Base-by-base conservation (phyloP, 2,113 vertebrate species). In the Saimiri boliviensis region DNA sequence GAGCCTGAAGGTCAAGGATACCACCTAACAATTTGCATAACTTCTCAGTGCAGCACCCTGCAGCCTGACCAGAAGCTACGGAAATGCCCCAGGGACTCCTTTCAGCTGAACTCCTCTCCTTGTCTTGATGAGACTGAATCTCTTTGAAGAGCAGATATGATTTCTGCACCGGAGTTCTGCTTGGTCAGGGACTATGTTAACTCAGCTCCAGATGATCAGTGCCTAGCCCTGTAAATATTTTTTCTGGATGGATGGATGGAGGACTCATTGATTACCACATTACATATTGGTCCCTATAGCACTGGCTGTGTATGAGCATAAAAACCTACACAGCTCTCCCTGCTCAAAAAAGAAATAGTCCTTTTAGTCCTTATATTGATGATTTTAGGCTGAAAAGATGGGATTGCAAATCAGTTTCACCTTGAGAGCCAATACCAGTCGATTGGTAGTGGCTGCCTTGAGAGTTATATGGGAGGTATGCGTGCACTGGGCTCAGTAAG, bases 1-100 rank as follows among this genome's bases (percentile, higher is more conserved):
- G 82, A 79, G 58, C 89, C 95, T 70, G 89, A 97, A 96, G 93
- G 89, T 93, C 94, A 90, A 91, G 84, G 83, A 95, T 32, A 90
- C 49, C 70, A 58, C 49, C 47, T 58, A 42, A 76, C 45, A 66
- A 42, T 88, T 1, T 54, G 71, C 56, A 49, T 77, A 80, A 68
- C 40, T 88, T 96, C 70, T 52, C 37, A 94, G 90, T 63, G 47
- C 27, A 37, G 81, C 71, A 70, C 60, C 71, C 58, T 79, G 52
- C 25, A 14, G 13, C 47, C 91, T 79, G 66, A 58, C 77, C 42
- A 35, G 37, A 83, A 86, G 63, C 91, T 90, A 49, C 13, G 70
- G 85, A 76, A 84, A 56, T 14, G 73, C 73, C 40, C 58, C 16
- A 0, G 91, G 54, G 82, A 83, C n/a, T 45, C 76, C 49, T 82